These are phyloP conservation scores for Blennius ocellaris DNA, from an alignment of 2,113 vertebrate genomes.

Conservation along the genomic window DNA sequence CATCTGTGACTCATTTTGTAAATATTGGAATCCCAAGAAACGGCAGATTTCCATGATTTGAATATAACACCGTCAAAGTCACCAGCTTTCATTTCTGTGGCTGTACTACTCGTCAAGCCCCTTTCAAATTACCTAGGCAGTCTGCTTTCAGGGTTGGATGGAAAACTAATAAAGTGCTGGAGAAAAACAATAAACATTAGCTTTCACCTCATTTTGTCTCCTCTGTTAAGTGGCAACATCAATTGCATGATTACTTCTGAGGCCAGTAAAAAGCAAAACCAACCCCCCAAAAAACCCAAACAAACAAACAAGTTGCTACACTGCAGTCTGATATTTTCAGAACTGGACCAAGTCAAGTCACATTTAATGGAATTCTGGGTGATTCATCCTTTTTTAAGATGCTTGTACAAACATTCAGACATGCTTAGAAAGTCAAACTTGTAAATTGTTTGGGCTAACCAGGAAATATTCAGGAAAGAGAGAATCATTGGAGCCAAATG, in stretches of 20 bases:
- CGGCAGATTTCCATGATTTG: background rate
- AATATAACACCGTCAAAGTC: background rate
- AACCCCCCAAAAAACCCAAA: too few relatives aligned
- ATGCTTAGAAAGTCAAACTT: background rate
- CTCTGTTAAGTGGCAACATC: background rate
- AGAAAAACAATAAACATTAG: slow-evolving; percentile 13
- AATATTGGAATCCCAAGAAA: slow-evolving; percentile 36
- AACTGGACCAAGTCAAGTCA: background rate
- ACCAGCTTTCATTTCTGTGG: slow-evolving; percentile 4
- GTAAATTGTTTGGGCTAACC: background rate
- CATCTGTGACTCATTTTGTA: slow-evolving; percentile 44
- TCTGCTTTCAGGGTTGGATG: background rate
- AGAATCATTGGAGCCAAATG: background rate
- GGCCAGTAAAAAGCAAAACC: background rate
- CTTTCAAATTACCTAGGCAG: slow-evolving; percentile 7
- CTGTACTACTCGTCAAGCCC: background rate
- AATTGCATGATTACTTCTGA: background rate
- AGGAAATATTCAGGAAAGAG: background rate
- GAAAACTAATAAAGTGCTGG: slow-evolving; percentile 17
- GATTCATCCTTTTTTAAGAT: background rate
- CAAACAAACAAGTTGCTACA: slow-evolving; percentile 6
- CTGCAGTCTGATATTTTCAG: background rate
- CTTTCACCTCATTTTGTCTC: slow-evolving; percentile 12
- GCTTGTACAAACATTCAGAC: background rate
- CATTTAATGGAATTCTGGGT: background rate